These are phyloP conservation scores for Aphelenchoides avenae DNA, from an alignment of 1,140 invertebrate genomes.

Conservation along the genomic window DNA sequence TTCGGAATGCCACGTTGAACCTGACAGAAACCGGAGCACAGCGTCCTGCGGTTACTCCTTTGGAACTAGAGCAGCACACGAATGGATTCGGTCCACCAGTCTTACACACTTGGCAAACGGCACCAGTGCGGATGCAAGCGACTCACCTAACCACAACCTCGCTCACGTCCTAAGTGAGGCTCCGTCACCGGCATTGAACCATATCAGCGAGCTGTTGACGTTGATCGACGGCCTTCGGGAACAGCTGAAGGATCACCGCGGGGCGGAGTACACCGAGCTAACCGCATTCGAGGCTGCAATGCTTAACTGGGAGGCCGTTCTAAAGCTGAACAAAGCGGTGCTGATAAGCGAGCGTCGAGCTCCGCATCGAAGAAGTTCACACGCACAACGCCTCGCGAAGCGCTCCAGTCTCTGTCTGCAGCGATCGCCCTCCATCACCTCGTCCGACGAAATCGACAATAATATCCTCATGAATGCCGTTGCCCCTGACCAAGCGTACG, in stretches of 20 bases:
- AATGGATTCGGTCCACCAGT: constrained; percentile 16
- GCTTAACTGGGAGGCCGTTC: constrained; percentile 50
- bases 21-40: too few relatives aligned
- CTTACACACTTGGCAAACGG: constrained; percentile 7
- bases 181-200: too few relatives aligned
- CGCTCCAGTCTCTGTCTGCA: constrained; percentile 20
- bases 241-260: constrained; percentile 4
- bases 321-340: constrained; percentile 30
- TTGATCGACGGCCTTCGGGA: constrained; percentile 18
- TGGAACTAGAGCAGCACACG: neutral
- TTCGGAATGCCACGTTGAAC: constrained; percentile 16
- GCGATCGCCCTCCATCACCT: constrained; percentile 39
- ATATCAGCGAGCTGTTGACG: constrained; percentile 13
- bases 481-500: constrained; percentile 25
- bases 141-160: too few relatives aligned
- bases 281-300: constrained; percentile 41
- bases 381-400: constrained; percentile 28
- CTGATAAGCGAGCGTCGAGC: neutral
- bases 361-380: neutral
- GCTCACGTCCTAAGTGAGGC: too few relatives aligned
- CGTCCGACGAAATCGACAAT: constrained; percentile 41
- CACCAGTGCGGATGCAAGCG: neutral
- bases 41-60: too few relatives aligned
- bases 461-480: constrained; percentile 8
- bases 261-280: constrained; percentile 39